Evolutionary conservation across 2,888 invertebrate genomes (phyloP), one percentile per base, ranked within the genome.

Genomic region (Acrobasis consociella): DNA sequence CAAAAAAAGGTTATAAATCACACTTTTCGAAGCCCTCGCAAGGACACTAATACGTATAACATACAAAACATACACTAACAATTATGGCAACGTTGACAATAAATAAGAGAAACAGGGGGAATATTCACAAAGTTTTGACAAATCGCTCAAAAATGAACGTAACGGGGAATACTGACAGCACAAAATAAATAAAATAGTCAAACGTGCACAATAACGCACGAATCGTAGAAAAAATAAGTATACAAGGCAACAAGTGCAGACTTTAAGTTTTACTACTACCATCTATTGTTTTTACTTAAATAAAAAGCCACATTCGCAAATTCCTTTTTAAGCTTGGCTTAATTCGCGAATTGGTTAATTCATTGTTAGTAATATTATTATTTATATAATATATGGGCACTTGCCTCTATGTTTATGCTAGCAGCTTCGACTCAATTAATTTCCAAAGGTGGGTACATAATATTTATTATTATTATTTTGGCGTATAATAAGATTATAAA

Each of bases 201-300:
- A 72, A 80, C 76, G 82, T 83, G 83, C 81, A 78, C 73, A 81
- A 81, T 46, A 82, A 76, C 79, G 87, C 89, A 86, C 85, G 77
- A 75, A 77, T 82, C 81, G 82, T 88, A 85, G 81, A 88, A 88
- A 84, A 85, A 89, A 86, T 82, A 85, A 83, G 80, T 83, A 83
- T 90, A 90, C 91, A 92, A 92, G 92, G 92, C 92, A 92, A 88
- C 92, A 80, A 88, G 91, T 92, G 91, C 92, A 92, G 91, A 92
- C 92, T 92, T 92, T 83, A 88, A 83, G 89, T 90, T 92, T 83
- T 86, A 87, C 84, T 85, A 88, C 89, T 88, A 89, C 80, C 78
- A 77, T 80, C 85, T 89, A 89, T 86, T 83, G 77, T 79, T 83
- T 82, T 76, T 74, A 78, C 80, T 86, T 82, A 84, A 82, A 81